These are phyloP conservation scores for Drosophila algonquin DNA, from an alignment of 2,888 invertebrate genomes.

Conservation along the genomic window DNA sequence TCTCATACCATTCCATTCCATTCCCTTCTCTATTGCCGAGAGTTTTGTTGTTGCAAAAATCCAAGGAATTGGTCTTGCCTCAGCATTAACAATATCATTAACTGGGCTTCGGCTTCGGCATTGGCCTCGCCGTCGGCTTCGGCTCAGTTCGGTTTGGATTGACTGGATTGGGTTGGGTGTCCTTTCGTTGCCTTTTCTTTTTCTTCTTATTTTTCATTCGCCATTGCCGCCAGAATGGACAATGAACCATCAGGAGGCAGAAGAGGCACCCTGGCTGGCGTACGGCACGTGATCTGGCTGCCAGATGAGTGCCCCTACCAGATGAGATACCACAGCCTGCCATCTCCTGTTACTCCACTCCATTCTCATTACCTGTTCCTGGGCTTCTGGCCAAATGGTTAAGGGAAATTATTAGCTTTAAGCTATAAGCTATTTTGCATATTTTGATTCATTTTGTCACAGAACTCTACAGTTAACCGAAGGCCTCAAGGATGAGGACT, in stretches of 20 bases:
- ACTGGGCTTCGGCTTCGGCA: conserved; percentile 1
- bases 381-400: conserved; percentile 49
- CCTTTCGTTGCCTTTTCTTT: neutral
- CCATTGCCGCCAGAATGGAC: conserved; percentile 30
- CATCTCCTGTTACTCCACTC: neutral
- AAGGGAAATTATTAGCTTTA: conserved; percentile 64
- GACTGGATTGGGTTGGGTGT: neutral
- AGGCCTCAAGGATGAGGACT: too few relatives aligned
- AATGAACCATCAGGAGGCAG: conserved; percentile 12
- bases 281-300: conserved; percentile 42
- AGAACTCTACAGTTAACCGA: too few relatives aligned
- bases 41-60: too few relatives aligned
- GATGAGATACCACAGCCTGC: conserved; percentile 12
- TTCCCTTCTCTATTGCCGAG: conserved; percentile 9
- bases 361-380: neutral
- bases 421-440: conserved; percentile 65
- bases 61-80: too few relatives aligned
- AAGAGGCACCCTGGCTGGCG: neutral
- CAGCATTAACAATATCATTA: conserved; percentile 40
- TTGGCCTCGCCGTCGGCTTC: neutral
- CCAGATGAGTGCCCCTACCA: conserved; percentile 17
- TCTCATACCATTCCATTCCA: neutral
- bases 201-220: neutral
- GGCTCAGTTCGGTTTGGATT: neutral
- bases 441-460: conserved; percentile 12